Evolutionary conservation across 2,888 invertebrate genomes (phyloP).

Genomic region (Adelognathus sp.): DNA sequence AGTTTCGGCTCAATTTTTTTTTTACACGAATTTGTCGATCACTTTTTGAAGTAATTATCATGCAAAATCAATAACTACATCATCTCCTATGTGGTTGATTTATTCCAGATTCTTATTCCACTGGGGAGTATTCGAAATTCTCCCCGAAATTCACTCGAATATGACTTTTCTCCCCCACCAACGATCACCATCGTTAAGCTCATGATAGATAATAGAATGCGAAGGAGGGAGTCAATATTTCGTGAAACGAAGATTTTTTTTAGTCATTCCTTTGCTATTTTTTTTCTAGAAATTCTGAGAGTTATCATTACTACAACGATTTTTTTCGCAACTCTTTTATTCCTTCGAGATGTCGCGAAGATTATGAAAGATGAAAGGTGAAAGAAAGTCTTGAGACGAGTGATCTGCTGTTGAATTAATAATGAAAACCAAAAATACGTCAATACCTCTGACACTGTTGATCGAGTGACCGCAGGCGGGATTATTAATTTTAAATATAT

Average conservation of each 20-base stretch:
- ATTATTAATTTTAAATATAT: background rate
- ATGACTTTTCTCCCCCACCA: no score
- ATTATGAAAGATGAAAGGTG: background rate
- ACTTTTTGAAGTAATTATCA: no score
- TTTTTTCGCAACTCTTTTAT: background rate
- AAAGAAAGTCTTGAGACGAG: background rate
- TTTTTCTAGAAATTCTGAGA: background rate
- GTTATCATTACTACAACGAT: background rate
- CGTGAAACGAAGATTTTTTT: background rate
- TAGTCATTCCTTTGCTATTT: background rate
- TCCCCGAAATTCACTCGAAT: no score
- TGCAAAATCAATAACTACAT: no score
- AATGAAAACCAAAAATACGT: background rate
- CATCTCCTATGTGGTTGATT: no score
- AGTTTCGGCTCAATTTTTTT: no score
- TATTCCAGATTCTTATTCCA: no score
- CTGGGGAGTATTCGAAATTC: no score
- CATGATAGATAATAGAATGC: no score
- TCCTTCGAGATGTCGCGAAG: background rate
- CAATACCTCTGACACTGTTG: background rate
- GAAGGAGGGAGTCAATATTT: slow-evolving; percentile 4
- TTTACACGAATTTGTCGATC: no score
- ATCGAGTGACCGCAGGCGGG: background rate
- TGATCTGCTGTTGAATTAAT: background rate
- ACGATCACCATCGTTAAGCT: no score